phyloP scores from a whole-genome alignment of 2,888 invertebrate genomes.

The Chymomyza fuscimana region DNA sequence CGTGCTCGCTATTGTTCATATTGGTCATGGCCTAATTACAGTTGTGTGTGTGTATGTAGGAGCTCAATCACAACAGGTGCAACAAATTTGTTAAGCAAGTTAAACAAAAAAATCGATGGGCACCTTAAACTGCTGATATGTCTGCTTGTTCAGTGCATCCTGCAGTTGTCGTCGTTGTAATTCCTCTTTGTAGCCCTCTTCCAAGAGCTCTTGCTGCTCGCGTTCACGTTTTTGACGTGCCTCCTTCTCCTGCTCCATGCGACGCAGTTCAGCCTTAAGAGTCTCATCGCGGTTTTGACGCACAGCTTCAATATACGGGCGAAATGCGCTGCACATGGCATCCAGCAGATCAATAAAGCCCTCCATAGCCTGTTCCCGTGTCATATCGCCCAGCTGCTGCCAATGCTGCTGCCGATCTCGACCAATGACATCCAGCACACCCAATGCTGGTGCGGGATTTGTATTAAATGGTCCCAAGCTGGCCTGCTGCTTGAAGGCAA shows the following conservation, averaged over 20 bases:
- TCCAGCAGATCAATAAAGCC: conserved; percentile 94
- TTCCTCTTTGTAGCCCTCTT: conserved; percentile 77
- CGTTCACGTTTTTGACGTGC: conserved; percentile 64
- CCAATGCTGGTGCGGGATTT: conserved; percentile 88
- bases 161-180: conserved; percentile 87
- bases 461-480: conserved; percentile 89
- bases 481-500: conserved; percentile 95
- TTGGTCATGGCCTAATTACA: neutral
- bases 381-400: conserved; percentile 93
- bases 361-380: conserved; percentile 92
- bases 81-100: neutral
- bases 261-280: conserved; percentile 81
- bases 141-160: conserved; percentile 97
- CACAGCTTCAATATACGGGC: conserved; percentile 94
- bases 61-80: conserved; percentile 48
- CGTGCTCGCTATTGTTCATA: neutral
- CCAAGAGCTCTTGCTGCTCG: conserved; percentile 69
- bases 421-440: conserved; percentile 97
- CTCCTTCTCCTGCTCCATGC: conserved; percentile 73
- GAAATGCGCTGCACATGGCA: conserved; percentile 92
- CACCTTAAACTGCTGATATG: conserved; percentile 90
- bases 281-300: conserved; percentile 92
- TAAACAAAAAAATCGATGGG: conserved; percentile 26
- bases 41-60: neutral
- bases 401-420: conserved; percentile 95